Evolutionary conservation across 2,888 invertebrate genomes (phyloP), one percentile per base, ranked within the genome.

Genomic region (Cheilosia soror): DNA sequence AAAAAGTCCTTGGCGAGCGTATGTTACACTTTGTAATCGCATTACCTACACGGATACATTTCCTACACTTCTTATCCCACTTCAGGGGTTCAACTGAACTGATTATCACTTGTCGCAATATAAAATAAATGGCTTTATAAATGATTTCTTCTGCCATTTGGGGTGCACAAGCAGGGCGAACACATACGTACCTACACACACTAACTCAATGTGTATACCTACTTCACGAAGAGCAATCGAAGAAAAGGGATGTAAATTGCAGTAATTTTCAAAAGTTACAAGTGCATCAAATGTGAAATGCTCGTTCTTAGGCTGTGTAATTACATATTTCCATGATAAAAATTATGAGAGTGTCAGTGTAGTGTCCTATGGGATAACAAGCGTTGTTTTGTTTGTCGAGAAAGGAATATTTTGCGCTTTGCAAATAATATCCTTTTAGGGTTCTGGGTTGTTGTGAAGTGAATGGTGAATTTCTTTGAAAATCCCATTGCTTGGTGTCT

Each of bases 51-150:
- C 20, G 20, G 20, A 20, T 68, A 42, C 11, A 11, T 11, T 37
- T 37, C 11, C 37, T 3, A 37, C 11, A 37, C 2, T 29, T 29
- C 29, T 29, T 29, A 5, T 29, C 51, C 31, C 25, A 33, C 58
- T 57, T 84, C 49, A 75, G 71, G 84, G 47, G 80, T 66, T 75
- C 80, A 75, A 60, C 47, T 57, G 71, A 71, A 85, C 66, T 76
- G 71, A 80, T 85, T 80, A 76, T 85, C 84, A 80, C 80, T 76
- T 80, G 84, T 57, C 60, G 55, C 55, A 44, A 71, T 71, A 73
- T 51, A 51, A 72, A 65, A 72, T 83, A 85, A 85, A 85, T 85
- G 80, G 84, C 84, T 76, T 76, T 85, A 85, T 85, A 80, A 73
- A 81, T 76, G 76, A 71, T 76, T 79, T 47, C 31, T 25, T n/a